Evolutionary conservation across 1,140 invertebrate genomes (phyloP).

Genomic region (Rhynchophorus ferrugineus): DNA sequence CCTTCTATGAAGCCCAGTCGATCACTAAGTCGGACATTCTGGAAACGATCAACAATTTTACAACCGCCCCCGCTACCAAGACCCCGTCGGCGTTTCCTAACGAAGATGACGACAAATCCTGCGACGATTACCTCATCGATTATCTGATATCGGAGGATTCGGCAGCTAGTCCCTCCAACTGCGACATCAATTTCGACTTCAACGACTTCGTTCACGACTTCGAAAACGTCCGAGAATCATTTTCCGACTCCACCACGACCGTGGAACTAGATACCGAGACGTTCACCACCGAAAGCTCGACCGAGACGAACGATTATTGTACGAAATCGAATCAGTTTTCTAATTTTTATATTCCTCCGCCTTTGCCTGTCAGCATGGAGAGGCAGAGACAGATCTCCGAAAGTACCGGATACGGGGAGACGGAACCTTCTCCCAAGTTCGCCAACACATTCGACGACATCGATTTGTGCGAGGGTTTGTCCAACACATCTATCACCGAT

Average conservation of each 20-base stretch:
- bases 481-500: conserved; percentile 29
- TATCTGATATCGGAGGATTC: conserved; percentile 30
- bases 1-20: conserved; percentile 38
- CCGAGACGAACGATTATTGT: conserved; percentile 1
- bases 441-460: conserved; percentile 27
- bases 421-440: neutral
- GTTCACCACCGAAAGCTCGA: conserved; percentile 24
- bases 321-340: conserved; percentile 13
- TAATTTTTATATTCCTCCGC: conserved; percentile 27
- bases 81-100: conserved; percentile 3
- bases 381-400: neutral
- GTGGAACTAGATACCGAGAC: conserved; percentile 24
- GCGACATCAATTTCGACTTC: conserved; percentile 34
- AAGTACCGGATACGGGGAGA: neutral
- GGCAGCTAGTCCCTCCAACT: conserved; percentile 20
- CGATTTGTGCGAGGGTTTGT: conserved; percentile 29
- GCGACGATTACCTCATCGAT: conserved; percentile 31
- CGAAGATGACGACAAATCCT: conserved; percentile 16
- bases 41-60: conserved; percentile 27
- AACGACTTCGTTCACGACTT: conserved; percentile 32
- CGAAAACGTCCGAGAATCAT: conserved; percentile 22
- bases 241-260: conserved; percentile 12
- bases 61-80: neutral
- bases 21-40: conserved; percentile 24
- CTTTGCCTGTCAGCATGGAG: conserved; percentile 4